Evolutionary conservation across 2,888 invertebrate genomes (phyloP).

Genomic region (Drosophila picticornis): DNA sequence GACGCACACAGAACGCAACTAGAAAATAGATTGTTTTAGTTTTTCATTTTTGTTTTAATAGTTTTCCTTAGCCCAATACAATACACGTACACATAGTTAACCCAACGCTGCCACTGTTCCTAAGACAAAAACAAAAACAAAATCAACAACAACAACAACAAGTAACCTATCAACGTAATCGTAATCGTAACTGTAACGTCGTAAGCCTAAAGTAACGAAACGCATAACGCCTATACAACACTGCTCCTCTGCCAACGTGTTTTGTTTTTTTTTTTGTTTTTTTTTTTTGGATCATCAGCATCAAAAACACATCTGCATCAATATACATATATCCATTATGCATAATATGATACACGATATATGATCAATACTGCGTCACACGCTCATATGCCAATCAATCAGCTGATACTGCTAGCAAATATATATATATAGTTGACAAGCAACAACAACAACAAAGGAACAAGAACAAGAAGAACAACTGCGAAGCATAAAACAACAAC

Average conservation of each 20-base stretch:
- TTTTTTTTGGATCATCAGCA: constrained; percentile 14
- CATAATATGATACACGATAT: constrained; percentile 17
- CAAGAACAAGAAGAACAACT: constrained; percentile 16
- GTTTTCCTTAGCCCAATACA: constrained; percentile 60
- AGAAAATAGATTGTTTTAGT: constrained; percentile 31
- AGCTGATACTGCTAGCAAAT: constrained; percentile 36
- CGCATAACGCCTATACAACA: constrained; percentile 46
- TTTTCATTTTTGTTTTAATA: neutral
- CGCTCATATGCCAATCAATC: constrained; percentile 34
- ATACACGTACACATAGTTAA: constrained; percentile 51
- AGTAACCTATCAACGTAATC: constrained; percentile 46
- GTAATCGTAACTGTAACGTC: constrained; percentile 47
- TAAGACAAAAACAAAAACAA: constrained; percentile 63
- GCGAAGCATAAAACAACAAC: constrained; percentile 63
- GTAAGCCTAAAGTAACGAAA: constrained; percentile 45
- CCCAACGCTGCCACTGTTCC: constrained; percentile 81
- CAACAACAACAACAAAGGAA: constrained; percentile 11
- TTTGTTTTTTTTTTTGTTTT: neutral
- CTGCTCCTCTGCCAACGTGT: constrained; percentile 63
- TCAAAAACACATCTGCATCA: constrained; percentile 7
- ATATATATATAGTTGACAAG: constrained; percentile 21
- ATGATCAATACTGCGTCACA: constrained; percentile 14
- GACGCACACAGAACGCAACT: constrained; percentile 42
- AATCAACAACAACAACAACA: constrained; percentile 38
- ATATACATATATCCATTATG: constrained; percentile 21